Evolutionary conservation across 1,140 invertebrate genomes (phyloP).

Genomic region (Calephelis virginiensis): DNA sequence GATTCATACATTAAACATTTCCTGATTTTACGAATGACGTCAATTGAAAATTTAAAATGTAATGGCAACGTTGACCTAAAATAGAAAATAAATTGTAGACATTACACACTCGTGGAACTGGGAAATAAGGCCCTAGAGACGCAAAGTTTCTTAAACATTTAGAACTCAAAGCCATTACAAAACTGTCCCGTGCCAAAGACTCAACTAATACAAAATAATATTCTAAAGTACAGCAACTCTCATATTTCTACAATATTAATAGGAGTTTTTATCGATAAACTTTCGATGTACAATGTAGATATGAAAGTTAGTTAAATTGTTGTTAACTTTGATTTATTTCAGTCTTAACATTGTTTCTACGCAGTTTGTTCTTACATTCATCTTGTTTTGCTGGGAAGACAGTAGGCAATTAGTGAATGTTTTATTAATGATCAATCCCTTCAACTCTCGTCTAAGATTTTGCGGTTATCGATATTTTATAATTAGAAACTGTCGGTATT

Average conservation of each 20-base stretch:
- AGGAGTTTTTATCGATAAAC: conserved; percentile 15
- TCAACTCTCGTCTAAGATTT: neutral
- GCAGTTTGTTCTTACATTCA: neutral
- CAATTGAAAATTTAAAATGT: too few relatives aligned
- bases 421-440: neutral
- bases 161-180: neutral
- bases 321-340: conserved; percentile 8
- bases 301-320: conserved; percentile 4
- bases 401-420: neutral
- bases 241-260: conserved; percentile 14
- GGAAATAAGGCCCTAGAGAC: too few relatives aligned
- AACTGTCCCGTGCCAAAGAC: conserved; percentile 2
- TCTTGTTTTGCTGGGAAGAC: neutral
- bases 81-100: too few relatives aligned
- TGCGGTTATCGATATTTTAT: neutral
- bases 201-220: conserved; percentile 3
- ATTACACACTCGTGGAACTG: too few relatives aligned
- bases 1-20: too few relatives aligned
- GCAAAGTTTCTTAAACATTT: neutral
- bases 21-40: too few relatives aligned
- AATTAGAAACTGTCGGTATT: too few relatives aligned
- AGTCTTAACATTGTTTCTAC: neutral
- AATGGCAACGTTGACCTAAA: too few relatives aligned
- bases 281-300: conserved; percentile 15
- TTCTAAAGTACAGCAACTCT: conserved; percentile 4